Evolutionary conservation across 2,797 vertebrate species (phyloP), one percentile per base, ranked within the genome.

Genomic region (Nannoperca obscura): DNA sequence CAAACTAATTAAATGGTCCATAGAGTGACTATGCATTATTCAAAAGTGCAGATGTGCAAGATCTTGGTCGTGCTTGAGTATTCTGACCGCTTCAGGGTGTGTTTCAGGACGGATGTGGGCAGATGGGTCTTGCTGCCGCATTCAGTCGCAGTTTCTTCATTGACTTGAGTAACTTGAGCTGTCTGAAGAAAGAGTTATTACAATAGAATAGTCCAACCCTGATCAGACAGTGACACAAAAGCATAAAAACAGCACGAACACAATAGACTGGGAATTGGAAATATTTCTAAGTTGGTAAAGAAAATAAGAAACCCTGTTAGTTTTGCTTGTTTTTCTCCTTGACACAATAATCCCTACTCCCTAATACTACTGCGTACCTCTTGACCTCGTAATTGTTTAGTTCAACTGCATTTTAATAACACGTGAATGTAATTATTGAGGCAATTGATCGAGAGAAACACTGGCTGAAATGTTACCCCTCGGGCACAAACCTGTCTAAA

Each of bases 31-130:
- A n/a, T n/a, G n/a, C n/a, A n/a, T n/a, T n/a, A n/a, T n/a, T n/a
- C n/a, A n/a, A n/a, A n/a, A n/a, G n/a, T n/a, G n/a, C n/a, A n/a
- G n/a, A n/a, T n/a, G n/a, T n/a, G n/a, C n/a, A n/a, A n/a, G n/a
- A n/a, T n/a, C n/a, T n/a, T n/a, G n/a, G n/a, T n/a, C n/a, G n/a
- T n/a, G n/a, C n/a, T n/a, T n/a, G n/a, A n/a, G n/a, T n/a, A n/a
- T n/a, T n/a, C n/a, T n/a, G n/a, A n/a, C n/a, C n/a, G n/a, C n/a
- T n/a, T n/a, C n/a, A n/a, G n/a, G n/a, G n/a, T n/a, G n/a, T 27
- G 2, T 68, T 67, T 50, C n/a, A 57, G 54, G 74, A 47, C 57
- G 64, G 62, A 67, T 74, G 64, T 74, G 55, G 55, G 76, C 44
- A 5, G 44, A 50, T 36, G 72, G 58, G 42, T 49, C 14, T 42